These are phyloP conservation scores for Takifugu flavidus DNA, from an alignment of 2,113 vertebrate species.

Conservation along the genomic window DNA sequence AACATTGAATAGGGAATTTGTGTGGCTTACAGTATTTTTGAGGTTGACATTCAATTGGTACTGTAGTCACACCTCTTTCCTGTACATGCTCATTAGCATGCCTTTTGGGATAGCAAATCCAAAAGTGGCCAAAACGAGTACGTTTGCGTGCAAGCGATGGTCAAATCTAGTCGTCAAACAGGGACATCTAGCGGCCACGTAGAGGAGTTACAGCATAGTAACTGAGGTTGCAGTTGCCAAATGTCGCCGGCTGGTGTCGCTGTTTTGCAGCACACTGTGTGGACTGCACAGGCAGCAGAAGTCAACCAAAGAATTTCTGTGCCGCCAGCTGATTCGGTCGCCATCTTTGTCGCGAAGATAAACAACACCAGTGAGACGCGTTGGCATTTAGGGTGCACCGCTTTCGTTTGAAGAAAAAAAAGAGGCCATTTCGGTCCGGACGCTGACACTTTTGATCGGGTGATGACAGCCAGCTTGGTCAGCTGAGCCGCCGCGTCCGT, in stretches of 20 bases:
- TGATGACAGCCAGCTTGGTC: constrained; percentile 26
- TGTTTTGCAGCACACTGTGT: neutral
- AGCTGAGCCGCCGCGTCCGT: constrained; percentile 37
- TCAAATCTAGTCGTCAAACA: neutral
- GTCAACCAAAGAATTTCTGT: constrained; percentile 40
- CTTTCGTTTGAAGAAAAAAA: constrained; percentile 5
- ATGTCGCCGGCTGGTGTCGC: constrained; percentile 28
- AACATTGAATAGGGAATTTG: too few relatives aligned
- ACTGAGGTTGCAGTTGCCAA: neutral
- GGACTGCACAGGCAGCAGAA: constrained; percentile 29
- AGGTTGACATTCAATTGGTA: neutral
- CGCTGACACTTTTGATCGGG: neutral
- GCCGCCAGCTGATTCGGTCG: constrained; percentile 72
- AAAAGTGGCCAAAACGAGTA: too few relatives aligned
- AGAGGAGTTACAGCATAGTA: rapidly evolving
- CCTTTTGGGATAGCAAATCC: too few relatives aligned
- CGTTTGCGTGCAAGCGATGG: neutral
- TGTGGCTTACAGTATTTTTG: too few relatives aligned
- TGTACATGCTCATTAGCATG: too few relatives aligned
- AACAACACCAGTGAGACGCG: constrained; percentile 61
- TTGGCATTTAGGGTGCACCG: constrained; percentile 11
- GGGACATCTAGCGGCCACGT: constrained; percentile 20
- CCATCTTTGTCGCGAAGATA: constrained; percentile 77
- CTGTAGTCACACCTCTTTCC: neutral
- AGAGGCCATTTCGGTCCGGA: neutral